These are phyloP conservation scores for Anthonomus grandis DNA, from an alignment of 1,140 invertebrate genomes.

Conservation along the genomic window DNA sequence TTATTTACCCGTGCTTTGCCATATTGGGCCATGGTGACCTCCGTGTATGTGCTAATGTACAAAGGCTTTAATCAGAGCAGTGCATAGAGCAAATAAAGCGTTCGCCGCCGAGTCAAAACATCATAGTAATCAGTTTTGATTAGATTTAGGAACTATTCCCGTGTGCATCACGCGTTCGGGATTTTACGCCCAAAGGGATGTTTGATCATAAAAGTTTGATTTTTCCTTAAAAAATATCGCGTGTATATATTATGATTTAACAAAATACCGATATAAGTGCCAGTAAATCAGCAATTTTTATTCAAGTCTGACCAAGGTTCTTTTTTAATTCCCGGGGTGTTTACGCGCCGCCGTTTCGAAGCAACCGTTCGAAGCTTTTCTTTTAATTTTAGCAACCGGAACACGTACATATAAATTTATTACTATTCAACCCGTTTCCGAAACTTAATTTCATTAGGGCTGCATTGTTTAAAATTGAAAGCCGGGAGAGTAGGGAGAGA, in stretches of 20 bases:
- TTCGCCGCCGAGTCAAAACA: conserved; percentile 42
- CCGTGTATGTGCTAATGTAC: conserved; percentile 39
- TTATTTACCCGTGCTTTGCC: conserved; percentile 32
- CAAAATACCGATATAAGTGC: too few relatives aligned
- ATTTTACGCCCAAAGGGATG: too few relatives aligned
- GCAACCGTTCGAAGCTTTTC: conserved; percentile 26
- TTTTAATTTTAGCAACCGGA: conserved; percentile 40
- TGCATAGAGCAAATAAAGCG: conserved; percentile 43
- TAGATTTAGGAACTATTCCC: conserved; percentile 41
- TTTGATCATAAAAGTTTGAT: too few relatives aligned
- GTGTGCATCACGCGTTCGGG: too few relatives aligned
- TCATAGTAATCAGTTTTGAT: conserved; percentile 47
- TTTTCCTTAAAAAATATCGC: too few relatives aligned
- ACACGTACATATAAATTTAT: conserved; percentile 48
- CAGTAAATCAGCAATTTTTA: conserved; percentile 23
- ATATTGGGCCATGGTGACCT: conserved; percentile 32
- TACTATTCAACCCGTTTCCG: conserved; percentile 49
- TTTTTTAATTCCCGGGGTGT: conserved; percentile 35
- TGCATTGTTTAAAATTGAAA: conserved; percentile 49
- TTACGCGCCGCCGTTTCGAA: conserved; percentile 32
- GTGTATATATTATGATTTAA: too few relatives aligned
- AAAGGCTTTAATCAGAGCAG: conserved; percentile 46
- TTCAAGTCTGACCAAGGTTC: conserved; percentile 12
- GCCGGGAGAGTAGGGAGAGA: conserved; percentile 40
- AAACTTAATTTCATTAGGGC: conserved; percentile 49